Evolutionary conservation across 2,888 invertebrate species (phyloP).

Genomic region (Chloroclystis v-ata): DNA sequence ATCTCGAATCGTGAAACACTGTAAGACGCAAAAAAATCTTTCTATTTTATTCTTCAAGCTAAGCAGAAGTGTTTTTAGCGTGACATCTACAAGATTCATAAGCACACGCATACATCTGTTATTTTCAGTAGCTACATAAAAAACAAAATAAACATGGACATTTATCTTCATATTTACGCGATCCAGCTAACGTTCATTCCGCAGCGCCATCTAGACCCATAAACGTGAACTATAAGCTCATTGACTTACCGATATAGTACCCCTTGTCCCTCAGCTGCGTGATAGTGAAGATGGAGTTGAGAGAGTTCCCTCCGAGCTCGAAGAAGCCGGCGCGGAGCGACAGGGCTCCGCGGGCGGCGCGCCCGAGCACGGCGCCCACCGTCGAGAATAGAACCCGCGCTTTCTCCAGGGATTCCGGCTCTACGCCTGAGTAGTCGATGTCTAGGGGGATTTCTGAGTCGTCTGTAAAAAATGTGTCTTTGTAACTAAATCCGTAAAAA

Average conservation of each 20-base stretch:
- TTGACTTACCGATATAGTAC: constrained; percentile 82
- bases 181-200: too few species aligned
- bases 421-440: constrained; percentile 82
- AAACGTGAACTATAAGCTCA: neutral
- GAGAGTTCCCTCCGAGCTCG: constrained; percentile 90
- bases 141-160: too few species aligned
- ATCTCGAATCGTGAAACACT: too few species aligned
- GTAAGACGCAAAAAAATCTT: too few species aligned
- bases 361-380: constrained; percentile 83
- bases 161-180: too few species aligned
- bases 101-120: too few species aligned
- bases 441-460: constrained; percentile 78
- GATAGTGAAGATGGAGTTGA: constrained; percentile 91
- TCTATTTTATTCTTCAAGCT: too few species aligned
- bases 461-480: constrained; percentile 54
- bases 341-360: constrained; percentile 79
- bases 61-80: too few species aligned
- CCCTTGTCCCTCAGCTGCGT: constrained; percentile 86
- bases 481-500: too few species aligned
- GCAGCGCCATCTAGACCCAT: too few species aligned
- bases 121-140: too few species aligned
- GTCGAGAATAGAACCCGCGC: constrained; percentile 86
- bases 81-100: too few species aligned
- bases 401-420: constrained; percentile 75
- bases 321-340: constrained; percentile 86